Evolutionary conservation across 2,113 vertebrate species (phyloP).

Genomic region (Pelmatolapia mariae): DNA sequence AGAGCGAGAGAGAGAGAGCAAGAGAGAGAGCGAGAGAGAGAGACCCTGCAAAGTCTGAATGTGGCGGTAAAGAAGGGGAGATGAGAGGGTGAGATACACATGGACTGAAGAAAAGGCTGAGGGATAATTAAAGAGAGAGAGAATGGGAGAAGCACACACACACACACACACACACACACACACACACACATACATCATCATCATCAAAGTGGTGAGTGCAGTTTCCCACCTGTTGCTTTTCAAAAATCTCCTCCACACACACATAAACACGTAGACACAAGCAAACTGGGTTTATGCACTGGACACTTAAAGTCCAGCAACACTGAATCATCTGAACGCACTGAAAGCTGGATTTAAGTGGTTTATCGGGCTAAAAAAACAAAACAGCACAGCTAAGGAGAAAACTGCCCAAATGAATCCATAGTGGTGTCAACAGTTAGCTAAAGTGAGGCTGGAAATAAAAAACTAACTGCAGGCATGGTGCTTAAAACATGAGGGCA

Average conservation of each 20-base stretch:
- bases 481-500: neutral
- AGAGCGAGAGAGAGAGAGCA: too few relatives aligned
- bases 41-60: slow-evolving; percentile 56
- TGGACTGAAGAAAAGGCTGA: slow-evolving; percentile 38
- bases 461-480: neutral
- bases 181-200: neutral
- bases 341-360: neutral
- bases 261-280: neutral
- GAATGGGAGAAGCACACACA: neutral
- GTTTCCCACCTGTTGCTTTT: slow-evolving; percentile 54
- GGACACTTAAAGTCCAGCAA: neutral
- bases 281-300: neutral
- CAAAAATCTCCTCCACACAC: neutral
- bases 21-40: too few relatives aligned
- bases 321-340: neutral
- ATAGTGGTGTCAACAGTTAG: neutral
- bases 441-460: neutral
- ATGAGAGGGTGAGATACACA: slow-evolving; percentile 44
- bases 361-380: neutral
- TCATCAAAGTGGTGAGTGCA: slow-evolving; percentile 48
- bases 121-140: slow-evolving; percentile 60
- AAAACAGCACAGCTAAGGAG: neutral
- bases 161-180: neutral
- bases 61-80: slow-evolving; percentile 42
- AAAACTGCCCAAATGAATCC: neutral